These are phyloP conservation scores for Entosphenus tridentatus DNA, from an alignment of 2,113 vertebrate species.

Conservation along the genomic window DNA sequence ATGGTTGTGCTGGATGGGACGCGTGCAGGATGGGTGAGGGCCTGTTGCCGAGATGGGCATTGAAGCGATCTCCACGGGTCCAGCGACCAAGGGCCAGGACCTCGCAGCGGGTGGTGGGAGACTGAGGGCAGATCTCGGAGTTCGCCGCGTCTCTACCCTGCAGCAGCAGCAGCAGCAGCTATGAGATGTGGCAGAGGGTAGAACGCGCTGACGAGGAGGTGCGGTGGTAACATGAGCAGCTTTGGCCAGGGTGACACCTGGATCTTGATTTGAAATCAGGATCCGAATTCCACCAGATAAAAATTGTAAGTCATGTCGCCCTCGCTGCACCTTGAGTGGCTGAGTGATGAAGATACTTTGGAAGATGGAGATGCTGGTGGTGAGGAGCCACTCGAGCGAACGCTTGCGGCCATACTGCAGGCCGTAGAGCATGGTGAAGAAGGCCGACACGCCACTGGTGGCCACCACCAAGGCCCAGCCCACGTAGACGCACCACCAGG, in stretches of 20 bases:
- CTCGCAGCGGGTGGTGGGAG: too few species aligned
- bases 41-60: not conserved
- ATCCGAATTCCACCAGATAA: not conserved
- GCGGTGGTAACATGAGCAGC: not conserved
- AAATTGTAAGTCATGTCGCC: too few species aligned
- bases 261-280: not conserved
- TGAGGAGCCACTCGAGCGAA: conserved; percentile 37
- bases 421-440: conserved; percentile 38
- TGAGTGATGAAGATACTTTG: conserved; percentile 47
- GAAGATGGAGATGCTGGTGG: conserved; percentile 35
- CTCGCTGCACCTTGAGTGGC: conserved; percentile 30
- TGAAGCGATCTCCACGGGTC: not conserved
- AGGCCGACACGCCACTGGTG: conserved; percentile 35
- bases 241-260: not conserved
- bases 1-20: too few species aligned
- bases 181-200: too few species aligned
- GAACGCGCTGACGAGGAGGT: too few species aligned
- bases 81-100: too few species aligned
- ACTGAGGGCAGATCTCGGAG: too few species aligned
- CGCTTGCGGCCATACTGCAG: conserved; percentile 30
- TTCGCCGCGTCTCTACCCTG: too few species aligned
- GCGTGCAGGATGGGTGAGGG: too few species aligned
- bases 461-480: conserved; percentile 34
- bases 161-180: too few species aligned
- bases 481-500: conserved; percentile 42